These are phyloP conservation scores for Lepidurus couesii DNA, from an alignment of 1,140 invertebrate genomes.

Conservation along the genomic window DNA sequence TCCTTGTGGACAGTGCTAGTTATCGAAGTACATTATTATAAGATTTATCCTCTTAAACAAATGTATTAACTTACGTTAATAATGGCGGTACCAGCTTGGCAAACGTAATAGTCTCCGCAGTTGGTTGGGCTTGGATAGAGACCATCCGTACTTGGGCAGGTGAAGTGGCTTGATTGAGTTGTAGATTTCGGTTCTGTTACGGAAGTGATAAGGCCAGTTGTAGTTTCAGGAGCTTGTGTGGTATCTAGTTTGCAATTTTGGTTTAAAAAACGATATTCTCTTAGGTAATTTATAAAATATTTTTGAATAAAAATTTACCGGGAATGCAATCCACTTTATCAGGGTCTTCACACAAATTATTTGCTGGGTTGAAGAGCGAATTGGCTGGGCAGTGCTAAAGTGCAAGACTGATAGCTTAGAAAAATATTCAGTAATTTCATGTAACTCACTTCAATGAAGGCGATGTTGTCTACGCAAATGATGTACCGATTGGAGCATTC, in stretches of 20 bases:
- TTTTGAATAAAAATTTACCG: too few species aligned
- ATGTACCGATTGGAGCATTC: constrained; percentile 2
- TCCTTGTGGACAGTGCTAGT: constrained; percentile 12
- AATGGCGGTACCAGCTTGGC: constrained; percentile 16
- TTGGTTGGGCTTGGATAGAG: constrained; percentile 1
- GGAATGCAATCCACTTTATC: not conserved
- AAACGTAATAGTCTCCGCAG: constrained; percentile 27
- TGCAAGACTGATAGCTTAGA: not conserved
- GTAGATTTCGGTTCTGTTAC: not conserved
- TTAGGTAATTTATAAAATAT: not conserved
- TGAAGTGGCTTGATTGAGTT: not conserved
- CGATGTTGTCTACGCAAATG: not conserved
- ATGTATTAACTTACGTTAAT: constrained; percentile 27
- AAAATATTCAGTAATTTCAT: not conserved
- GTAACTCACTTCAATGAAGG: not conserved
- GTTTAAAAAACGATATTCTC: not conserved
- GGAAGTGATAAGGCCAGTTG: not conserved
- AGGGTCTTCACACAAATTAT: not conserved
- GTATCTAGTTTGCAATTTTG: not conserved
- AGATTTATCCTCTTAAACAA: not conserved
- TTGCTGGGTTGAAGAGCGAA: constrained; percentile 29
- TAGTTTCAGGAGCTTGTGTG: not conserved
- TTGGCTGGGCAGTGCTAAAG: constrained; percentile 26
- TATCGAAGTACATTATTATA: not conserved
- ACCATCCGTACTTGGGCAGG: constrained; percentile 29